These are phyloP conservation scores for Syngnathoides biaculeatus DNA, from an alignment of 2,113 vertebrate genomes.

Conservation along the genomic window DNA sequence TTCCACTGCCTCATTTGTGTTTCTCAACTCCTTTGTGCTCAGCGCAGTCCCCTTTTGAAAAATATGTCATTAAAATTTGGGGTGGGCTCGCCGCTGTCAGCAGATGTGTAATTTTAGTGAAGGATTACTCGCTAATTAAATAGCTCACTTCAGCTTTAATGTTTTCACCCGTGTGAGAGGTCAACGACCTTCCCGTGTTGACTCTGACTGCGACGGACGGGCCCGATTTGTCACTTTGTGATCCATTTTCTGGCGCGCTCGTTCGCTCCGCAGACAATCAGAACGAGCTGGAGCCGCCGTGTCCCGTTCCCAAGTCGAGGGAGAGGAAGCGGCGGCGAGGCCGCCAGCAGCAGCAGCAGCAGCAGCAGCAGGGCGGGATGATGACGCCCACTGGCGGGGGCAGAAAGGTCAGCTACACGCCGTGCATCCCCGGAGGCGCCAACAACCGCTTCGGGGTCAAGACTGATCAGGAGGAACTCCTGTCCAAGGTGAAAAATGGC, in stretches of 20 bases:
- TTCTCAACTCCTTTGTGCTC: background rate
- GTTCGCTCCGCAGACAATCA: conserved; percentile 86
- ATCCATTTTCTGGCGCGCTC: background rate
- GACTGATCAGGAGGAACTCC: conserved; percentile 90
- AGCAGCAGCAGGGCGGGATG: conserved; percentile 80
- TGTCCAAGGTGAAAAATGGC: conserved; percentile 85
- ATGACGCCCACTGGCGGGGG: conserved; percentile 97
- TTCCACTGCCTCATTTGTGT: conserved; percentile 17
- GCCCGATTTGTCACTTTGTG: background rate
- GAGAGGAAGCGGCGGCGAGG: conserved; percentile 92
- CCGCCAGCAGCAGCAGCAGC: conserved; percentile 78
- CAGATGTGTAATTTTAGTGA: background rate
- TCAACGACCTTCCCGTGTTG: conserved; percentile 12
- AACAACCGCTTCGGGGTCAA: conserved; percentile 90
- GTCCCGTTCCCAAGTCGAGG: conserved; percentile 88
- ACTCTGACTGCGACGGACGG: background rate
- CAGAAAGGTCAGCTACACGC: conserved; percentile 87
- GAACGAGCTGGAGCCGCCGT: conserved; percentile 95
- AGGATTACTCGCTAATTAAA: conserved; percentile 20
- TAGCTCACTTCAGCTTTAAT: conserved; percentile 6
- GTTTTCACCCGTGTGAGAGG: conserved; percentile 33
- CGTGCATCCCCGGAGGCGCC: conserved; percentile 82
- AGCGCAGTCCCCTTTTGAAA: background rate
- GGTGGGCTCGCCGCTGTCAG: background rate
- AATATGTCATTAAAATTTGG: background rate